Evolutionary conservation across 2,113 vertebrate species (phyloP).

Genomic region (Pionites leucogaster): DNA sequence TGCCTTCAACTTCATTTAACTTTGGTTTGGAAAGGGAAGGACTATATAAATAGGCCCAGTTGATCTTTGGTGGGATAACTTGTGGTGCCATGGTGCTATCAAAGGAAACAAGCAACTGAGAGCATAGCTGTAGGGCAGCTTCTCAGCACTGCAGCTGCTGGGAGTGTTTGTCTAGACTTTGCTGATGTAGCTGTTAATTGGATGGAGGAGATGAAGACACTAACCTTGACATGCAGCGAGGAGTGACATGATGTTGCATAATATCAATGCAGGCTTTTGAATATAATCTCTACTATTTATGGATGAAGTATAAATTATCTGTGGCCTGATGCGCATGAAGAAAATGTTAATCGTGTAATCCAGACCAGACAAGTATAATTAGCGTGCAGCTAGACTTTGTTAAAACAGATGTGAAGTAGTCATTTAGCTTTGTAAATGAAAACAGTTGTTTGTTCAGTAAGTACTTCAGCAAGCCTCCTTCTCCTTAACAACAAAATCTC

Average conservation of each 20-base stretch:
- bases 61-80: slow-evolving; percentile 13
- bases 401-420: background rate
- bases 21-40: background rate
- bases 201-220: background rate
- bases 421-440: background rate
- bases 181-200: background rate
- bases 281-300: background rate
- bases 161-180: background rate
- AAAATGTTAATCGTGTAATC: background rate
- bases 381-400: background rate
- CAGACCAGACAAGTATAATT: background rate
- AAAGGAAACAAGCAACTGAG: background rate
- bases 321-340: background rate
- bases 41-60: background rate
- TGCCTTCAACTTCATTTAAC: slow-evolving; percentile 23
- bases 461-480: background rate
- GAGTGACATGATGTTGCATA: background rate
- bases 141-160: background rate
- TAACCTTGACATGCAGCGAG: background rate
- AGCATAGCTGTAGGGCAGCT: background rate
- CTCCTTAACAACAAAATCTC: background rate
- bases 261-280: background rate
- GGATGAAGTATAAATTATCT: background rate
- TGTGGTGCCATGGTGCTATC: background rate
- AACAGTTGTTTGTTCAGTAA: background rate